A percentile compares a stretch with the other conserved stretches of the same genome.
These are phyloP conservation scores for Odiellus spinosus DNA, from an alignment of 2,888 invertebrate species.

Conservation along the genomic window DNA sequence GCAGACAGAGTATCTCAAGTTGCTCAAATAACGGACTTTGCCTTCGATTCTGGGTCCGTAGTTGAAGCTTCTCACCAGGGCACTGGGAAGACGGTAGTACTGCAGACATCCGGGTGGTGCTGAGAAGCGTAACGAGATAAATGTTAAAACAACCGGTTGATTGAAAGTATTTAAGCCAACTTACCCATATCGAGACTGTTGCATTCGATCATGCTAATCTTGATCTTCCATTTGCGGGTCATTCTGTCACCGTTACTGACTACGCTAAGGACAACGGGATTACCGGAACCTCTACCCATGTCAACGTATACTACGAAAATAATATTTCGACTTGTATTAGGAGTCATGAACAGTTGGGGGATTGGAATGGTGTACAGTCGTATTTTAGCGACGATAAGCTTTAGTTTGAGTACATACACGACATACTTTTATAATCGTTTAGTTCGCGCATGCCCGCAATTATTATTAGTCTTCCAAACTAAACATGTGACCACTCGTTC, in stretches of 20 bases:
- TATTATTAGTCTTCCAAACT: too few relatives aligned
- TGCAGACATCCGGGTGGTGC: conserved; percentile 21
- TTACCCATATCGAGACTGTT: conserved; percentile 22
- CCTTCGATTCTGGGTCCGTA: conserved; percentile 17
- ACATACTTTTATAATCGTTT: too few relatives aligned
- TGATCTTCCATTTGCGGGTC: conserved; percentile 21
- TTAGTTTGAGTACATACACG: too few relatives aligned
- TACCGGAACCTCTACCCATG: conserved; percentile 54
- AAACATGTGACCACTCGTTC: too few relatives aligned
- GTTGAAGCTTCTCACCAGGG: conserved; percentile 19
- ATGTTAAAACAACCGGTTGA: not conserved
- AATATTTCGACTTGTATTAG: too few relatives aligned
- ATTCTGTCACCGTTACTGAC: conserved; percentile 20
- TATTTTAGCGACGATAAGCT: too few relatives aligned
- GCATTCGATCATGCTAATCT: conserved; percentile 22
- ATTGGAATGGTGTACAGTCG: too few relatives aligned
- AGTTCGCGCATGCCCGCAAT: too few relatives aligned
- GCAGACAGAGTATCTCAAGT: conserved; percentile 20
- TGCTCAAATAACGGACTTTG: conserved; percentile 20
- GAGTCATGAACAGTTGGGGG: too few relatives aligned
- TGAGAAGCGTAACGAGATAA: not conserved
- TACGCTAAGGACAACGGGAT: conserved; percentile 57
- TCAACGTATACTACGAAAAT: conserved; percentile 56
- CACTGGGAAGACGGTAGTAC: conserved; percentile 20
- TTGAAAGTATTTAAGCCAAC: not conserved